Percentiles rank a stretch among this genome's conserved stretches.
Conservation (phyloP, 2,113 vertebrate species). For the Hydropotes inermis region DNA sequence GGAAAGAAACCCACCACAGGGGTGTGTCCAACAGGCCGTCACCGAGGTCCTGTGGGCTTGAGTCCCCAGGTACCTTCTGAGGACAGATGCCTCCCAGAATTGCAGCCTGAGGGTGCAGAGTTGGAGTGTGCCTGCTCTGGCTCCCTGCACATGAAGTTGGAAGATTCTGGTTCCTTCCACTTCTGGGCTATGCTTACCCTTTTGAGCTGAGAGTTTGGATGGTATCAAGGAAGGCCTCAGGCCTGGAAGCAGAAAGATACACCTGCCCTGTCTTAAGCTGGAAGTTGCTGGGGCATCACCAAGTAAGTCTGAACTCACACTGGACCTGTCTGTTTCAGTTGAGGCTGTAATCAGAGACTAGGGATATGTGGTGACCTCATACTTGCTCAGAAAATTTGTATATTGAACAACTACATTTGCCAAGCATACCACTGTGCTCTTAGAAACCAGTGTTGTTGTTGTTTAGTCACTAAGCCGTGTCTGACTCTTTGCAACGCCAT, state of each 20-base stretch:
- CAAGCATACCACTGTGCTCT: not conserved
- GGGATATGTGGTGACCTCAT: not conserved
- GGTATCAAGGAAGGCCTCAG: not conserved
- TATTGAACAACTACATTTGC: not conserved
- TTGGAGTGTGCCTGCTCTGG: not conserved
- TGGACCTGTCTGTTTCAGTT: not conserved
- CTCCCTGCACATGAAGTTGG: not conserved
- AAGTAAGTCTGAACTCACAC: not conserved
- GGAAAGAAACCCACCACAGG: not conserved
- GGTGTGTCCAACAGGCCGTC: not conserved
- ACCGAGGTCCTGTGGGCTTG: rapidly evolving
- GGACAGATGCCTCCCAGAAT: not conserved
- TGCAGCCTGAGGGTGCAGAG: not conserved
- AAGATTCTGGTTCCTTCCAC: not conserved
- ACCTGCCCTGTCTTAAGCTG: not conserved
- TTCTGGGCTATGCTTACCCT: not conserved
- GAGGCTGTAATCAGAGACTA: not conserved
- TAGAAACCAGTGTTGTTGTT: not conserved
- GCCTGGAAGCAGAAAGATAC: not conserved
- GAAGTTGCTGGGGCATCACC: not conserved
- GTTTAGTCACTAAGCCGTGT: not conserved
- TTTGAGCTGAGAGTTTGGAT: not conserved
- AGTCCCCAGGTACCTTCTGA: not conserved
- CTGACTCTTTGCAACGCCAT: not conserved
- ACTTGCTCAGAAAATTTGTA: not conserved